Percentiles rank a stretch among this genome's conserved stretches.
Evolutionary conservation across 2,888 invertebrate species (phyloP).

Genomic region (Amphipyra berbera): DNA sequence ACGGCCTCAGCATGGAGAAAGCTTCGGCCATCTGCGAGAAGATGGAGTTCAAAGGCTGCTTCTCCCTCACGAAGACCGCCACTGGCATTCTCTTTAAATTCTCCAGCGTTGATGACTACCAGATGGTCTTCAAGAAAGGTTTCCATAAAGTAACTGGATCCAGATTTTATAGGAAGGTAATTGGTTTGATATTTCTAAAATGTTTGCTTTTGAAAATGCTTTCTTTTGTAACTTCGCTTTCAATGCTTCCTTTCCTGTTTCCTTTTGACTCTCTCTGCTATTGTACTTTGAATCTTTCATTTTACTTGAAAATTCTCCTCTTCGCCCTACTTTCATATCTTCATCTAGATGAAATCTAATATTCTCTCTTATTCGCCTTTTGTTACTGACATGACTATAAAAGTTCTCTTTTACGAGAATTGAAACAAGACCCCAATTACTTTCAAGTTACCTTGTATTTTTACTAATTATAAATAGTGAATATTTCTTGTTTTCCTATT

Average conservation of each 20-base stretch:
- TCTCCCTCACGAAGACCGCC: conserved; percentile 96
- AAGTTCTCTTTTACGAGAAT: no score
- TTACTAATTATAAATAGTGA: neutral
- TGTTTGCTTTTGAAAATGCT: conserved; percentile 36
- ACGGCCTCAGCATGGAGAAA: conserved; percentile 96
- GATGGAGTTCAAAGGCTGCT: conserved; percentile 96
- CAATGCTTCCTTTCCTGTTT: conserved; percentile 30
- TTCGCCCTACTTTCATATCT: conserved; percentile 68
- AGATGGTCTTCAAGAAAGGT: conserved; percentile 95
- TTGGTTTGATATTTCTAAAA: conserved; percentile 57
- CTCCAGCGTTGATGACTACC: conserved; percentile 96
- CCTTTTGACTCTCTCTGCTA: conserved; percentile 9
- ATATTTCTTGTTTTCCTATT: neutral
- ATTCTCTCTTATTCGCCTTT: neutral
- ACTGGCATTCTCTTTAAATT: conserved; percentile 97
- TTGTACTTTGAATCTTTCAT: neutral
- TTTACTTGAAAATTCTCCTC: conserved; percentile 53
- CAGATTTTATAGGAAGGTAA: conserved; percentile 95
- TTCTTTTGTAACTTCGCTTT: conserved; percentile 33
- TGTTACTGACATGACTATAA: neutral
- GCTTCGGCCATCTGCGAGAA: conserved; percentile 96
- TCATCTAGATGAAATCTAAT: neutral
- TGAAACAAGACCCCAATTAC: no score
- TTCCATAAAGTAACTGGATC: conserved; percentile 96
- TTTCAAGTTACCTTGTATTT: neutral